Evolutionary conservation across 2,888 invertebrate genomes (phyloP).

Genomic region (Drosophila flavopinicola): DNA sequence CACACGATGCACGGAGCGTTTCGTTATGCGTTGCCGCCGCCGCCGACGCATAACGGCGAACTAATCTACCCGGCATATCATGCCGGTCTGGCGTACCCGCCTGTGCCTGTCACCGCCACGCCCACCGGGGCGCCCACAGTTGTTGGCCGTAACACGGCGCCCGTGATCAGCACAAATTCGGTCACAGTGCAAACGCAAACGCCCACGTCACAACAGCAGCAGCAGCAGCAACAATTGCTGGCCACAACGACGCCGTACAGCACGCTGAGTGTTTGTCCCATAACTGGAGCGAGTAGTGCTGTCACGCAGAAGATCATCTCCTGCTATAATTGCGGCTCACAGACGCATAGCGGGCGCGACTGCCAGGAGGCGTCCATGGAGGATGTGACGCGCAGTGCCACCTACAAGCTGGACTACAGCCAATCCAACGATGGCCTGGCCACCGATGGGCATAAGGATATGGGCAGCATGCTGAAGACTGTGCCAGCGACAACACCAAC

Average conservation of each 20-base stretch:
- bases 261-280: constrained; percentile 72
- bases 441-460: constrained; percentile 50
- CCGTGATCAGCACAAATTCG: constrained; percentile 62
- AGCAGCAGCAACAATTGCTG: constrained; percentile 71
- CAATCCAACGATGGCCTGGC: constrained; percentile 40
- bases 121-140: constrained; percentile 61
- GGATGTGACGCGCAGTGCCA: constrained; percentile 91
- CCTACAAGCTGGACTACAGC: constrained; percentile 88
- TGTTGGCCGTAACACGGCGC: constrained; percentile 60
- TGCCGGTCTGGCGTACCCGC: constrained; percentile 73
- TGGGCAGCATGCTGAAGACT: constrained; percentile 47
- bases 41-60: constrained; percentile 86
- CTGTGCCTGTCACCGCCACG: constrained; percentile 65
- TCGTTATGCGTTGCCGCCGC: constrained; percentile 85
- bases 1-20: constrained; percentile 69
- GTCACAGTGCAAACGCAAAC: constrained; percentile 75
- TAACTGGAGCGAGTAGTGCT: constrained; percentile 54
- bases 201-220: constrained; percentile 47
- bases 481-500: constrained; percentile 54
- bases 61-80: constrained; percentile 85
- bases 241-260: constrained; percentile 83
- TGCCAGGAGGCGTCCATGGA: constrained; percentile 97
- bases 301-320: constrained; percentile 84
- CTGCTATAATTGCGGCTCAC: constrained; percentile 96
- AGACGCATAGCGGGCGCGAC: constrained; percentile 92